These are phyloP conservation scores for Acridotheres tristis DNA, from an alignment of 2,797 vertebrate species.

Conservation along the genomic window DNA sequence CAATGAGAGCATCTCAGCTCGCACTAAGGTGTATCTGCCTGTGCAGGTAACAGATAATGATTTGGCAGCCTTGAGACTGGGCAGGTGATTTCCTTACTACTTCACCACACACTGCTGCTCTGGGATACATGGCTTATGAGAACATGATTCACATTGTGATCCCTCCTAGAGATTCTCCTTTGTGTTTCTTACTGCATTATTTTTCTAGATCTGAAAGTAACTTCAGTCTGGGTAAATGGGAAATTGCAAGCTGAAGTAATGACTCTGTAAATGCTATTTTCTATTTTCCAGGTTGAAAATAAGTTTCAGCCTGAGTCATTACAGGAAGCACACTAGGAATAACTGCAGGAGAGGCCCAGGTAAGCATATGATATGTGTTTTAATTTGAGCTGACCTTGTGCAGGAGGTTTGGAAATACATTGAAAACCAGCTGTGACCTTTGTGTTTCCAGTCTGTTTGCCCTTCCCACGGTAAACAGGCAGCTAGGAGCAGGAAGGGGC, in stretches of 20 bases:
- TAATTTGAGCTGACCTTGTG: not conserved
- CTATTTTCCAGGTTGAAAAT: not conserved
- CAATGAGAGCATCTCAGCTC: not conserved
- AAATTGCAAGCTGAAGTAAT: not conserved
- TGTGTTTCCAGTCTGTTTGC: not conserved
- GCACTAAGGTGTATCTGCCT: not conserved
- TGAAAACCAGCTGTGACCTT: not conserved
- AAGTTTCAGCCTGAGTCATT: not conserved
- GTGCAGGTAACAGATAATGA: not conserved
- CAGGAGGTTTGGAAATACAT: not conserved
- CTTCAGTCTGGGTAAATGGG: not conserved
- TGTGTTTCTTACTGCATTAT: not conserved
- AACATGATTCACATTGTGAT: not conserved
- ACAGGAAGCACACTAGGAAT: not conserved
- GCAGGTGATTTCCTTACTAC: not conserved
- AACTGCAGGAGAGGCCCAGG: not conserved
- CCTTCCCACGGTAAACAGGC: fast-evolving
- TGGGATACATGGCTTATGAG: not conserved
- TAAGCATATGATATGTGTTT: not conserved
- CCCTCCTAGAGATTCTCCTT: not conserved
- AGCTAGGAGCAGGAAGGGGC: not conserved
- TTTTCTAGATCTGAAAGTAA: not conserved
- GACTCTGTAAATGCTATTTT: not conserved
- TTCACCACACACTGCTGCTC: not conserved
- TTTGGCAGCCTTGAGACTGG: not conserved